Percentiles rank a stretch among this genome's conserved stretches.
Evolutionary conservation across 92 coral and sea anemone genomes (phyloP).

Genomic region (Desmophyllum pertusum): DNA sequence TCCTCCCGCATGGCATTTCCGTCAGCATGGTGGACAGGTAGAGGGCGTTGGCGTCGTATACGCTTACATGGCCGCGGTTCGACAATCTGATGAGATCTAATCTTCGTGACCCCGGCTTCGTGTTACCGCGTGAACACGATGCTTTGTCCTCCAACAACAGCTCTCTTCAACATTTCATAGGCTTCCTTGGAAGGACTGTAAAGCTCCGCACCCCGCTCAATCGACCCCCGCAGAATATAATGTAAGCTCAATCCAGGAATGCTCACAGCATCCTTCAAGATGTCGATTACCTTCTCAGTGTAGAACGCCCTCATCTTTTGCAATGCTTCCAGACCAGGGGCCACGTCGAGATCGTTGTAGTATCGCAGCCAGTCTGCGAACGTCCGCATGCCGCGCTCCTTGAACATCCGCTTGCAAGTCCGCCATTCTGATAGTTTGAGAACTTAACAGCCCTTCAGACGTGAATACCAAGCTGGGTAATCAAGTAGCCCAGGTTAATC

Average conservation of each 20-base stretch:
- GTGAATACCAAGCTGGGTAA: background rate
- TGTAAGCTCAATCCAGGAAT: background rate
- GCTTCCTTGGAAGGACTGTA: too few relatives aligned
- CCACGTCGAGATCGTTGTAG: slow-evolving; percentile 7
- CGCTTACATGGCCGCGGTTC: too few relatives aligned
- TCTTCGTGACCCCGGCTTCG: too few relatives aligned
- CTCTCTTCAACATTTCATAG: too few relatives aligned
- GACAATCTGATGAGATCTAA: too few relatives aligned
- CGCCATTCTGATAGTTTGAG: background rate
- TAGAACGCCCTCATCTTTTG: too few relatives aligned
- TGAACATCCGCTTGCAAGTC: background rate
- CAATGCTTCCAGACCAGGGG: background rate
- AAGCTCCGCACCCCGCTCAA: slow-evolving; percentile 5
- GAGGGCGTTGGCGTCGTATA: too few relatives aligned
- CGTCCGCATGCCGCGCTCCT: background rate
- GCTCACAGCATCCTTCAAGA: background rate
- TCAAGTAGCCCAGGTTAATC: background rate
- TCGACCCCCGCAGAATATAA: background rate
- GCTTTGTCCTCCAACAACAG: too few relatives aligned
- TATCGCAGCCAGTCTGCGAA: slow-evolving; percentile 8
- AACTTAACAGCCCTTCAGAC: background rate
- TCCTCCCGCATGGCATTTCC: too few relatives aligned
- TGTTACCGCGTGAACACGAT: too few relatives aligned
- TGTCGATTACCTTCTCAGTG: background rate
- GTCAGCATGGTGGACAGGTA: too few relatives aligned